A percentile compares a stretch with the other conserved stretches of the same genome.
phyloP scores from a whole-genome alignment of 1,140 invertebrate species.

The Manduca sexta region DNA sequence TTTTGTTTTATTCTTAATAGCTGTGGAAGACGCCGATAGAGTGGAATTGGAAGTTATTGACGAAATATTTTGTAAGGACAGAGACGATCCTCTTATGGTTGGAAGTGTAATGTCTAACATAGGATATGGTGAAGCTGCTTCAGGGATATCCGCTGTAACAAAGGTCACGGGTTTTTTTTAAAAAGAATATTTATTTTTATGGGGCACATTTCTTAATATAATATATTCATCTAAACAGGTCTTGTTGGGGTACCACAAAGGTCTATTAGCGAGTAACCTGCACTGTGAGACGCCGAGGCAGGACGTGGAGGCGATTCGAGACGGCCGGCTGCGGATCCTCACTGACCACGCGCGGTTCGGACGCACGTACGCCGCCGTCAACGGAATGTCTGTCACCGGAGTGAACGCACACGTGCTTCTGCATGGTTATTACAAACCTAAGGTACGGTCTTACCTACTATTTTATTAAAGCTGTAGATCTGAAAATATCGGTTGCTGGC shows the following conservation, averaged over 20 bases:
- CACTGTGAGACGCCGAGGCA: slow-evolving; percentile 24
- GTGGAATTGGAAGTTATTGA: slow-evolving; percentile 43
- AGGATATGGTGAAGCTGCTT: slow-evolving; percentile 80
- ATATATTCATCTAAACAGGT: slow-evolving; percentile 21
- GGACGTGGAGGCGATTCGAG: slow-evolving; percentile 24
- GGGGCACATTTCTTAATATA: too few species aligned
- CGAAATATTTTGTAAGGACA: slow-evolving; percentile 51
- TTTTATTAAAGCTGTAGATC: background rate
- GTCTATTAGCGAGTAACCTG: slow-evolving; percentile 30
- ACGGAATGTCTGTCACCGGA: slow-evolving; percentile 26
- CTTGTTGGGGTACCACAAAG: slow-evolving; percentile 29
- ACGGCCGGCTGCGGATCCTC: slow-evolving; percentile 25
- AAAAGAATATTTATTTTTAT: too few species aligned
- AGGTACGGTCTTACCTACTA: slow-evolving; percentile 16
- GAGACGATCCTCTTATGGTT: slow-evolving; percentile 75
- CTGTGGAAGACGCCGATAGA: slow-evolving; percentile 54
- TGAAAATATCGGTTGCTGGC: too few species aligned
- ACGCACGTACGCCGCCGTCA: slow-evolving; percentile 25
- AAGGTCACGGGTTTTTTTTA: too few species aligned
- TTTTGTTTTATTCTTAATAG: slow-evolving; percentile 32
- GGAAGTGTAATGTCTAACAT: slow-evolving; percentile 85
- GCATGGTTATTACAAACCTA: slow-evolving; percentile 26
- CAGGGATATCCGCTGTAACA: slow-evolving; percentile 74
- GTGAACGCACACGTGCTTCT: slow-evolving; percentile 33
- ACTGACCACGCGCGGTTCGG: slow-evolving; percentile 18